Evolutionary conservation across 2,888 invertebrate genomes (phyloP).

Genomic region (Melinaea menophilus): DNA sequence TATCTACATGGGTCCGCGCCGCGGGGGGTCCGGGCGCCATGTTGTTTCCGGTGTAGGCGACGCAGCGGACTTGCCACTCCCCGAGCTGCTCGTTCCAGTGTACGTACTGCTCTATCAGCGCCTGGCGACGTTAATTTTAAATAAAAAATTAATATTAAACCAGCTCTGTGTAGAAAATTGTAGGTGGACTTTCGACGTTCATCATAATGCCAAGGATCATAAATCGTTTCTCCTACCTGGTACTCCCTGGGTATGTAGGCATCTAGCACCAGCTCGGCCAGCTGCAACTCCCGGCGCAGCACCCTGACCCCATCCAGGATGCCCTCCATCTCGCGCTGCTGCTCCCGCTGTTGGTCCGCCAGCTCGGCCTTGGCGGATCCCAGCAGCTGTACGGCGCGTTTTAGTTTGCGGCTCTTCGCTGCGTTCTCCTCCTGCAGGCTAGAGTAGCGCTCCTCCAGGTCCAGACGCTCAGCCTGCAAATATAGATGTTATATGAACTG

Average conservation of each 20-base stretch:
- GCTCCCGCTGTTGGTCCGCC: conserved; percentile 93
- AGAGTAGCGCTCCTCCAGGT: conserved; percentile 96
- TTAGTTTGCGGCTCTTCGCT: conserved; percentile 94
- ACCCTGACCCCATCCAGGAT: conserved; percentile 95
- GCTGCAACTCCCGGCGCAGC: conserved; percentile 91
- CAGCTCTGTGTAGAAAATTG: not conserved
- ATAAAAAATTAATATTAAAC: too few relatives aligned
- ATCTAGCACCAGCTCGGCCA: conserved; percentile 94
- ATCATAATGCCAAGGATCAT: too few relatives aligned
- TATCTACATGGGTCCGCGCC: conserved; percentile 23
- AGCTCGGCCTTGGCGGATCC: conserved; percentile 91
- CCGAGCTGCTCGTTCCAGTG: conserved; percentile 99
- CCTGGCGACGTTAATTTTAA: conserved; percentile 64
- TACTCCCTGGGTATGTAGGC: conserved; percentile 96
- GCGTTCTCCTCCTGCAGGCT: conserved; percentile 96
- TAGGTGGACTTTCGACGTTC: not conserved
- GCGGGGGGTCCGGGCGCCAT: conserved; percentile 76
- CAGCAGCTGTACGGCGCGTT: conserved; percentile 91
- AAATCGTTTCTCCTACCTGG: conserved; percentile 76
- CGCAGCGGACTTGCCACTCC: conserved; percentile 98
- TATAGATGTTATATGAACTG: not conserved
- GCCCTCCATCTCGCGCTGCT: conserved; percentile 98
- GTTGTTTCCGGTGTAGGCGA: conserved; percentile 99
- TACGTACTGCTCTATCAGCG: conserved; percentile 92
- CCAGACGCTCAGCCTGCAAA: conserved; percentile 87